Evolutionary conservation across 2,888 invertebrate genomes (phyloP).

Genomic region (Hanleya hanleyi): DNA sequence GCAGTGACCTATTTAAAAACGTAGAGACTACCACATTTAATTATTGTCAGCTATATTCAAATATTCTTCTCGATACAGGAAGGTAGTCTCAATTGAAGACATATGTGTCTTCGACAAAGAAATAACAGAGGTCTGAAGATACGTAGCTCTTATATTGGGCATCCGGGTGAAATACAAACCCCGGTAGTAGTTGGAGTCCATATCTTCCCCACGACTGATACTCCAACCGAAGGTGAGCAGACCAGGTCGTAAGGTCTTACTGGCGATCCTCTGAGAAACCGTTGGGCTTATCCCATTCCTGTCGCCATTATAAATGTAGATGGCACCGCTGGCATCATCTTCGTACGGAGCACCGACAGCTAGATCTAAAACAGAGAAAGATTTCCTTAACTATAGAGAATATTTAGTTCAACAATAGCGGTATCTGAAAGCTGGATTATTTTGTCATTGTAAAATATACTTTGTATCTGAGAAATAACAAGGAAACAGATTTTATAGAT

Average conservation of each 20-base stretch:
- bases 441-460: neutral
- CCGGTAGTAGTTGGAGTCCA: conserved; percentile 41
- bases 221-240: conserved; percentile 43
- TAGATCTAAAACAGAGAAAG: conserved; percentile 75
- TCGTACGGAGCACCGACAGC: conserved; percentile 88
- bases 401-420: too few relatives aligned
- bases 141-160: too few relatives aligned
- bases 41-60: too few relatives aligned
- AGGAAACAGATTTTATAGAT: neutral
- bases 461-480: too few relatives aligned
- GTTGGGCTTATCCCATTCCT: conserved; percentile 20
- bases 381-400: neutral
- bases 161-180: conserved; percentile 35
- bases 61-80: too few relatives aligned
- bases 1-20: too few relatives aligned
- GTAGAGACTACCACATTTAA: too few relatives aligned
- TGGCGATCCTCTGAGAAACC: conserved; percentile 39
- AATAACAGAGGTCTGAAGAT: too few relatives aligned
- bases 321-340: conserved; percentile 27
- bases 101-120: too few relatives aligned
- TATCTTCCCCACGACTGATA: conserved; percentile 41
- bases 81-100: too few relatives aligned
- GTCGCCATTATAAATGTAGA: conserved; percentile 47
- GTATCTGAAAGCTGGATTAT: neutral
- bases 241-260: conserved; percentile 26